Evolutionary conservation across 2,888 invertebrate genomes (phyloP), one percentile per base, ranked within the genome.

Genomic region (Stegophylla sp.): DNA sequence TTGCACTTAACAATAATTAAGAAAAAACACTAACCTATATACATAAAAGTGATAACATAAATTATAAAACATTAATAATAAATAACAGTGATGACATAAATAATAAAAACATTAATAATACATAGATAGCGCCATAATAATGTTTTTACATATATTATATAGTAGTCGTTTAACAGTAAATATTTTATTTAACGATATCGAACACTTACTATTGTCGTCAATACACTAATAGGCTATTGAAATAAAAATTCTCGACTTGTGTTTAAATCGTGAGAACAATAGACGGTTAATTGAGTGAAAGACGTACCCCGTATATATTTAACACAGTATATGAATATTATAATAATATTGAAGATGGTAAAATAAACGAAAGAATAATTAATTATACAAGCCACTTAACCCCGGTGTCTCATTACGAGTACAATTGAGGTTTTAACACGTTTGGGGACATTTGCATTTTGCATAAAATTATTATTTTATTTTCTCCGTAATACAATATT

Each of bases 401-500:
- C 17, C 20, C 20, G 20, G 53, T n/a, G 20, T 20, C 20, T n/a
- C 20, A 20, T 53, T 53, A 53, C 20, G 10, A 53, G 20, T 17
- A 20, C n/a, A n/a, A 53, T 53, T 20, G 53, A 7, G 5, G 0
- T 20, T 17, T 53, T 20, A 20, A 20, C 20, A 53, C 53, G 53
- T 53, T 53, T 53, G 53, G 53, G 17, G 53, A 17, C 4, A 53
- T 20, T 53, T 20, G 53, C 20, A 53, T 53, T 53, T 17, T 53
- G 20, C n/a, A 53, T 53, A 53, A 53, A 20, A 17, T 53, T n/a
- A n/a, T n/a, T n/a, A 53, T 53, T 53, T 53, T 53, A 53, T 53
- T 53, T 53, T 17, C n/a, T 20, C 9, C 0, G 53, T 20, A 53
- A n/a, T n/a, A n/a, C n/a, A n/a, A n/a, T 51, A 51, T n/a, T 10